Evolutionary conservation across 2,113 vertebrate species (phyloP).

Genomic region (Nyctibius bracteatus): DNA sequence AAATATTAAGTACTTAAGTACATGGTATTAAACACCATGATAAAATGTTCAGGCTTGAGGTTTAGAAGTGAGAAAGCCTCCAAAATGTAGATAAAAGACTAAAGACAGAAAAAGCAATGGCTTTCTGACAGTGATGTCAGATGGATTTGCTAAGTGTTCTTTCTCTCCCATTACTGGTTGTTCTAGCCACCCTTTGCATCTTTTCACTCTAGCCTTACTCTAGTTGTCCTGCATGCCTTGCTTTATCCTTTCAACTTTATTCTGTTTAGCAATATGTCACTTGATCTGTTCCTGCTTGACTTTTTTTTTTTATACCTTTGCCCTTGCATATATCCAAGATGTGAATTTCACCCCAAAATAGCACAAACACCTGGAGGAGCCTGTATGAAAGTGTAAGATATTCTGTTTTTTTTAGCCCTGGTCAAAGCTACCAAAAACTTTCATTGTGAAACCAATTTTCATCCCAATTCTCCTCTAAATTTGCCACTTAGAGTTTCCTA

Average conservation of each 20-base stretch:
- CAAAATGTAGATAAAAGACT: background rate
- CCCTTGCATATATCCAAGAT: background rate
- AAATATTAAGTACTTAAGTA: background rate
- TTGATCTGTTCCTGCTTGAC: background rate
- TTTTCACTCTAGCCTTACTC: background rate
- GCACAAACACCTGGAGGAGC: background rate
- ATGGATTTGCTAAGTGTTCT: background rate
- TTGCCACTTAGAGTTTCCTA: background rate
- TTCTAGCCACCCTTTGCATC: background rate
- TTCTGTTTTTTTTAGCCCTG: background rate
- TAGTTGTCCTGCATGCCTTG: background rate
- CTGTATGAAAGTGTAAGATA: background rate
- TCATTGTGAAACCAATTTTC: background rate
- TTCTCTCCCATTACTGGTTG: background rate
- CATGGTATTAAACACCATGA: background rate
- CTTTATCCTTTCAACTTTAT: background rate
- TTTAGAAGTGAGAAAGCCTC: background rate
- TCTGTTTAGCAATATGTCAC: background rate
- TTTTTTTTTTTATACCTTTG: background rate
- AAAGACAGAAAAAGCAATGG: background rate
- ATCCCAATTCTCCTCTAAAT: background rate
- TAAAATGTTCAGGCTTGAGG: background rate
- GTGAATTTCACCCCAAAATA: background rate
- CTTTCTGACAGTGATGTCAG: background rate
- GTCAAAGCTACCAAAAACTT: background rate